Base-by-base conservation (phyloP, 2,888 invertebrate species). In the Agrochola lota region DNA sequence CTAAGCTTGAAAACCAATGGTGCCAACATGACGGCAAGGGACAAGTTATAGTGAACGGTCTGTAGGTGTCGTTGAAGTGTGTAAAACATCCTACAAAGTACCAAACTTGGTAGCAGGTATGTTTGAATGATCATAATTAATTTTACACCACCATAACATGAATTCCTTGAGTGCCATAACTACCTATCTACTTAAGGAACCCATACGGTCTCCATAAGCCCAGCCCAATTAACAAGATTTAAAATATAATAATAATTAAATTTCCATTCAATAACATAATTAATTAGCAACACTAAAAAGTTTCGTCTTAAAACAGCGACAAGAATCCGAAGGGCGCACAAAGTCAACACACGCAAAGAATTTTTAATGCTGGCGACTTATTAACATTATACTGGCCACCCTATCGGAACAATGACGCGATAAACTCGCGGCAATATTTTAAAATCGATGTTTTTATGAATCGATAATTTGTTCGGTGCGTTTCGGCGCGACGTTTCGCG, bases 381-480 rank as follows among this genome's bases (percentile, higher is more conserved):
- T 83, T 87, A 87, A 86, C 83, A 85, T 86, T 85, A 81, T 72
- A 80, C 85, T 93, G 93, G 94, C 91, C 93, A 94, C 94, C 95
- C 95, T 93, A 94, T 92, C 91, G 88, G 91, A 94, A 94, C 95
- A 94, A 95, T 94, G 95, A 95, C 94, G 93, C 95, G 94, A 94
- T 92, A 93, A 94, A 91, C 93, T 92, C 92, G 91, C 93, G 90
- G 94, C 94, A 94, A 95, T 96, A 96, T 95, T 95, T 96, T 95
- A 95, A 94, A 95, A 96, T 95, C 96, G 95, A 96, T 96, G 96
- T 96, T 96, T 96, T 96, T 96, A 96, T 96, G 96, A 96, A 96
- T 96, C 96, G 96, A 96, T 96, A 96, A 96, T 96, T 96, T 96
- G 96, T 95, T 95, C 94, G 94, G 94, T 92, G 93, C 94, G 95